Percentiles rank a stretch among this genome's conserved stretches.
Evolutionary conservation across 2,888 invertebrate species (phyloP).

Genomic region (Oegoconia quadripuncta): DNA sequence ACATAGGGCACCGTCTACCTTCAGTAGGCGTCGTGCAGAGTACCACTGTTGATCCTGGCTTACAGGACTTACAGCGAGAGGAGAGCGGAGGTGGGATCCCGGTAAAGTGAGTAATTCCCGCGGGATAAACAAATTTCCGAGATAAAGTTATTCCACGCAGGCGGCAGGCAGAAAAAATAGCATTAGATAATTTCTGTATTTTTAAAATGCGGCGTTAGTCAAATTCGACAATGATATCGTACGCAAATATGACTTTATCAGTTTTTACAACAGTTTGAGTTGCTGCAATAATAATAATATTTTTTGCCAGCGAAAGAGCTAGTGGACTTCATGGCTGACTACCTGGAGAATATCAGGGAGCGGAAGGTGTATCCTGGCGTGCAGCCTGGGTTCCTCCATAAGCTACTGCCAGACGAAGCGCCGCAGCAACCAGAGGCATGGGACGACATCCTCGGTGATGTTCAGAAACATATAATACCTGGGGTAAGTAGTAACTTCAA

Average conservation of each 20-base stretch:
- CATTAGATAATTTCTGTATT: neutral
- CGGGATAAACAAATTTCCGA: no score
- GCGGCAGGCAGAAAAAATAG: neutral
- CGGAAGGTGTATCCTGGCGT: slow-evolving; percentile 95
- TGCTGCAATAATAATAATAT: neutral
- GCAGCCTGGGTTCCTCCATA: slow-evolving; percentile 95
- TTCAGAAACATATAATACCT: slow-evolving; percentile 97
- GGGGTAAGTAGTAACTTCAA: slow-evolving; percentile 85
- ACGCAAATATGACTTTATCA: no score
- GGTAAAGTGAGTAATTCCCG: no score
- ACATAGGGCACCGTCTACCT: no score
- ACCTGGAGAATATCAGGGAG: slow-evolving; percentile 93
- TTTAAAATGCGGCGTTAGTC: neutral
- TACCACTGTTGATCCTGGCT: no score
- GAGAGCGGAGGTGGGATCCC: no score
- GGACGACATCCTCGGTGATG: slow-evolving; percentile 94
- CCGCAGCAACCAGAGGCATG: slow-evolving; percentile 93
- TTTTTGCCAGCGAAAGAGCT: slow-evolving; percentile 91
- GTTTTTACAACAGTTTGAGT: no score
- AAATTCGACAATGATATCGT: neutral
- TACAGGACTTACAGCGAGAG: no score
- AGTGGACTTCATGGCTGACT: slow-evolving; percentile 99
- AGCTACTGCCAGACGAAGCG: slow-evolving; percentile 90
- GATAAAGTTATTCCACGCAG: no score
- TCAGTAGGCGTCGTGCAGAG: no score